Conservation (phyloP, 2,113 vertebrate genomes). For the Aphyosemion australe region DNA sequence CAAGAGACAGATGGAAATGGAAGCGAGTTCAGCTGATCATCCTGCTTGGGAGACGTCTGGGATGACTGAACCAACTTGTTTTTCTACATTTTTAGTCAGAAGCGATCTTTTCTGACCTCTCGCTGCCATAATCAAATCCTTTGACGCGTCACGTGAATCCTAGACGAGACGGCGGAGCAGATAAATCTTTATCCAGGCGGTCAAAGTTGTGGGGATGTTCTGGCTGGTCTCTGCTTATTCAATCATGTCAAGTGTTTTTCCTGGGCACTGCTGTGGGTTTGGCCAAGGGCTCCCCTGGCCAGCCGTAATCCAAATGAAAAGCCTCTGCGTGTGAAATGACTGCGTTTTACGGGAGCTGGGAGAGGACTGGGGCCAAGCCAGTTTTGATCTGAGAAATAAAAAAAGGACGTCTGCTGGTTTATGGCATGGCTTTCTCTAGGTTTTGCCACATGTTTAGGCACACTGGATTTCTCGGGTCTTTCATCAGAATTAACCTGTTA, state of each 20-base stretch:
- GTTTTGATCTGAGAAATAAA: slow-evolving; percentile 22
- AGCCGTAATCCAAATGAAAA: slow-evolving; percentile 63
- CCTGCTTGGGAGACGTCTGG: slow-evolving; percentile 10
- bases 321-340: slow-evolving; percentile 64
- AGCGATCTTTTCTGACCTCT: slow-evolving; percentile 42
- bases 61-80: slow-evolving; percentile 29
- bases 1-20: slow-evolving; percentile 27
- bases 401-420: slow-evolving; percentile 35
- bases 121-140: slow-evolving; percentile 32
- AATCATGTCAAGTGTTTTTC: slow-evolving; percentile 78
- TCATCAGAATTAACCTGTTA: slow-evolving; percentile 6
- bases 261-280: slow-evolving; percentile 54
- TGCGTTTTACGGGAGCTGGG: slow-evolving; percentile 47
- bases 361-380: slow-evolving; percentile 36
- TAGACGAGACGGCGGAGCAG: slow-evolving; percentile 39
- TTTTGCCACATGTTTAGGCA: slow-evolving; percentile 19
- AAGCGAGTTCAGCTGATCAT: slow-evolving; percentile 21
- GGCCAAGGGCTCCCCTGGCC: slow-evolving; percentile 45
- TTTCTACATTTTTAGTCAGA: background rate
- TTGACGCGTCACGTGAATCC: slow-evolving; percentile 35
- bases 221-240: slow-evolving; percentile 64
- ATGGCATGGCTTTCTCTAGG: slow-evolving; percentile 7
- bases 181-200: slow-evolving; percentile 27
- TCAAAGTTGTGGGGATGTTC: slow-evolving; percentile 40
- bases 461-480: background rate